Percentiles rank a stretch among this genome's conserved stretches.
Evolutionary conservation across 2,797 vertebrate species (phyloP).

Genomic region (Arrhamphus sclerolepis): DNA sequence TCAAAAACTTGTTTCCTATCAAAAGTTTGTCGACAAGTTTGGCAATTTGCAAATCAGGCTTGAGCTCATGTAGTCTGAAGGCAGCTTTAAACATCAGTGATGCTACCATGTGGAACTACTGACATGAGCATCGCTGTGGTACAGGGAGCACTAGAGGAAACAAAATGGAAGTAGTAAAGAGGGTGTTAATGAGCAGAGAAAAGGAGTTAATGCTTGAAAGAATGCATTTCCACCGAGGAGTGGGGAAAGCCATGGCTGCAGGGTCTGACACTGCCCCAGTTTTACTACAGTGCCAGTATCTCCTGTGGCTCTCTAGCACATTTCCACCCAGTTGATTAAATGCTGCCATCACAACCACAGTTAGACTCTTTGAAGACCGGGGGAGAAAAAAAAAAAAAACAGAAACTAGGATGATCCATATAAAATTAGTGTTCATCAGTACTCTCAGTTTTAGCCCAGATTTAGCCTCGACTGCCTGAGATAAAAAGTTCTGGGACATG

Average conservation of each 20-base stretch:
- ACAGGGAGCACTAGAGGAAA: conserved; percentile 17
- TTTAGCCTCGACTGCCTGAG: conserved; percentile 43
- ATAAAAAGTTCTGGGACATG: conserved; percentile 55
- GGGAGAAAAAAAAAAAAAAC: conserved; percentile 2
- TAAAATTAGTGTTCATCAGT: conserved; percentile 40
- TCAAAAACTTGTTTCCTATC: too few species aligned
- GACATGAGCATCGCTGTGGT: conserved; percentile 7
- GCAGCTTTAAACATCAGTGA: not conserved
- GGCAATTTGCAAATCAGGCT: conserved; percentile 1
- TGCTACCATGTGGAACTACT: conserved; percentile 16
- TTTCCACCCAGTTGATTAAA: conserved; percentile 74
- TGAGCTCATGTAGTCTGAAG: too few species aligned
- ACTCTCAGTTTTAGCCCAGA: conserved; percentile 49
- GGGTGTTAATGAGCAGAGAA: conserved; percentile 64
- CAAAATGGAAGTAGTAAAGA: conserved; percentile 21
- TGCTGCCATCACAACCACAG: conserved; percentile 64
- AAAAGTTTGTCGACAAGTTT: too few species aligned
- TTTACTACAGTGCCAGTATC: conserved; percentile 67
- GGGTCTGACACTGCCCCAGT: conserved; percentile 77
- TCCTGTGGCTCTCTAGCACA: conserved; percentile 70
- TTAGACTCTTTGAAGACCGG: conserved; percentile 63
- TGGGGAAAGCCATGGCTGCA: conserved; percentile 66
- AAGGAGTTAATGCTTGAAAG: conserved; percentile 75
- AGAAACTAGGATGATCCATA: conserved; percentile 50
- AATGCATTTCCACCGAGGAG: conserved; percentile 63